Conservation (phyloP, 1,140 invertebrate species). For the Dicyema japonicum region DNA sequence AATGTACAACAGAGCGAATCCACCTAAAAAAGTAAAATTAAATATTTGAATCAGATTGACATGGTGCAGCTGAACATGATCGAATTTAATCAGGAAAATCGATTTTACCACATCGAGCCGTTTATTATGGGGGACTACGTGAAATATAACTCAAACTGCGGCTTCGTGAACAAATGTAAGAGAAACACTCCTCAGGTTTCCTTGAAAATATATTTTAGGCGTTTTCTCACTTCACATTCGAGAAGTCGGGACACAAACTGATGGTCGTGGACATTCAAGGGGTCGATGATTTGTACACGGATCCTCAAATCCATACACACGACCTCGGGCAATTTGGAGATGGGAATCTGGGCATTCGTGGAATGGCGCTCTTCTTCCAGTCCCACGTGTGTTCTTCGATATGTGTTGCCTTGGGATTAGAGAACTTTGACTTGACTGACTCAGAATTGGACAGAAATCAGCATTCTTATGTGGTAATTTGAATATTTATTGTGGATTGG, state of each 20-base stretch:
- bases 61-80: constrained; percentile 28
- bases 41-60: constrained; percentile 23
- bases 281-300: constrained; percentile 30
- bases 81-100: constrained; percentile 23
- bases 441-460: constrained; percentile 11
- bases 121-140: constrained; percentile 29
- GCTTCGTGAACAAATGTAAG: constrained; percentile 25
- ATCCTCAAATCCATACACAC: constrained; percentile 28
- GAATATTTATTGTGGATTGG: neutral
- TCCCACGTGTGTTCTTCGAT: constrained; percentile 27
- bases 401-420: constrained; percentile 22
- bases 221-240: constrained; percentile 31
- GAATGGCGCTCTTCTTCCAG: constrained; percentile 30
- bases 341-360: constrained; percentile 26
- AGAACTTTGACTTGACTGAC: constrained; percentile 24
- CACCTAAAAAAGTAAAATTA: constrained; percentile 25
- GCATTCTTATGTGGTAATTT: neutral
- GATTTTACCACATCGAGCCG: constrained; percentile 27
- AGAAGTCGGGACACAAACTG: constrained; percentile 26
- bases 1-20: constrained; percentile 28
- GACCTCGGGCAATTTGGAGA: constrained; percentile 24
- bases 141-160: constrained; percentile 31
- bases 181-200: constrained; percentile 25
- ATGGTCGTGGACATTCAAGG: constrained; percentile 31
- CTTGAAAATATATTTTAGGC: constrained; percentile 11